These are phyloP conservation scores for Erythrocercus mccallii DNA, from an alignment of 2,113 vertebrate species.

Conservation along the genomic window DNA sequence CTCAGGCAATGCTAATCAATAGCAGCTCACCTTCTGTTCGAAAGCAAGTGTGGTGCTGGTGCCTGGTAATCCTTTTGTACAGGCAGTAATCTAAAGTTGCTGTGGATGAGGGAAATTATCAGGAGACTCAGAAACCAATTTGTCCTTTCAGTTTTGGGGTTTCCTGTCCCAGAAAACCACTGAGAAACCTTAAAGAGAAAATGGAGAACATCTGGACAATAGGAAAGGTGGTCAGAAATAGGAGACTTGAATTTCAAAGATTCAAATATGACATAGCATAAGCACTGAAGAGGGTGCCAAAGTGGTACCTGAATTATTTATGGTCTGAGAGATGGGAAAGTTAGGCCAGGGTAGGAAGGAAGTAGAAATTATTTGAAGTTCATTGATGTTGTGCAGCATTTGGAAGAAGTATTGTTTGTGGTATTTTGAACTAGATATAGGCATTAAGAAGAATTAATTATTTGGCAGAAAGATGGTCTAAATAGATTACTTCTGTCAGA, in stretches of 20 bases:
- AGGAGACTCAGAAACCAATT: background rate
- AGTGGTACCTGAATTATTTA: slow-evolving; percentile 19
- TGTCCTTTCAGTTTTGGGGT: background rate
- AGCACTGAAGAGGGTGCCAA: background rate
- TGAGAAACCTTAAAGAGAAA: background rate
- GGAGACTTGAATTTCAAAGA: background rate
- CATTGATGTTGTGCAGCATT: background rate
- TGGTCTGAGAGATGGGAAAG: background rate
- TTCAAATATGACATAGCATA: background rate
- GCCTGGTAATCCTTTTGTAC: background rate
- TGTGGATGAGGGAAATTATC: background rate
- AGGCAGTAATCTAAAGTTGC: background rate
- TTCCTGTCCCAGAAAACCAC: background rate
- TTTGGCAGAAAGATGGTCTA: slow-evolving; percentile 26
- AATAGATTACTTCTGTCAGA: slow-evolving; percentile 15
- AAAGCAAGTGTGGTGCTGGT: background rate
- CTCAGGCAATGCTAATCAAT: background rate
- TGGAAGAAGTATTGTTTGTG: background rate
- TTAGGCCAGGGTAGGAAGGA: background rate
- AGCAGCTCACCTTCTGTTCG: background rate
- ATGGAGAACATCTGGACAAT: background rate
- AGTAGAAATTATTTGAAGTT: background rate
- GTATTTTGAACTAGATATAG: background rate
- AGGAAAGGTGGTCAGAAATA: background rate
- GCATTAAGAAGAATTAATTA: slow-evolving; percentile 30